Percentiles rank a stretch among this genome's conserved stretches.
phyloP scores from a whole-genome alignment of 2,113 vertebrate genomes.

The Bufo bufo region DNA sequence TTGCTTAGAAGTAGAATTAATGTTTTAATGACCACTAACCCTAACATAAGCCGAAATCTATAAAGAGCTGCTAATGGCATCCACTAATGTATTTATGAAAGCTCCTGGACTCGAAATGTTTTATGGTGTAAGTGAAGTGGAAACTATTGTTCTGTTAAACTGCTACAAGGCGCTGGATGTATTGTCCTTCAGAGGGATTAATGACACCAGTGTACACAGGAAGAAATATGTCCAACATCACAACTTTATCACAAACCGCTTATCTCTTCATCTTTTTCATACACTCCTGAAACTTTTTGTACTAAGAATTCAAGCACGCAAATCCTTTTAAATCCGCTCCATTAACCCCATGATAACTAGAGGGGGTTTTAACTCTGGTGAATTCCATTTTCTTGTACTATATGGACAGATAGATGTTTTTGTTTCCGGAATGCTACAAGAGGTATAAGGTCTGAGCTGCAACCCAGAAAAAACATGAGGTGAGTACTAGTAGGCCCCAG shows the following conservation, averaged over 20 bases:
- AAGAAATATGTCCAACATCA: slow-evolving; percentile 9
- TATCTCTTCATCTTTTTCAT: slow-evolving; percentile 24
- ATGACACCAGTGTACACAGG: neutral
- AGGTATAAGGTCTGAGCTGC: neutral
- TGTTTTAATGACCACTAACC: slow-evolving; percentile 13
- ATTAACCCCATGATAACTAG: slow-evolving; percentile 10
- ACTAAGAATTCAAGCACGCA: neutral
- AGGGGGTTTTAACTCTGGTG: neutral
- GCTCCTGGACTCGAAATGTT: slow-evolving; percentile 6
- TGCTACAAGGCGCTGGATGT: neutral
- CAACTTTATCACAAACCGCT: slow-evolving; percentile 19
- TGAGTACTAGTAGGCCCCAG: too few species aligned
- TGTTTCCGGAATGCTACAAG: neutral
- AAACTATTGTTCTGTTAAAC: slow-evolving; percentile 35
- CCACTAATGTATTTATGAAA: slow-evolving; percentile 20
- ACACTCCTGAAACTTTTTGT: neutral
- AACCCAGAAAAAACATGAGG: neutral
- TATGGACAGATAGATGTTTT: neutral
- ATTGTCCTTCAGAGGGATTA: slow-evolving; percentile 34
- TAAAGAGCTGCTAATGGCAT: slow-evolving; percentile 16
- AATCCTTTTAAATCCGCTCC: neutral
- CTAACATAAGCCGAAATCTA: neutral
- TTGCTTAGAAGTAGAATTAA: slow-evolving; percentile 21
- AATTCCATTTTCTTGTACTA: neutral
- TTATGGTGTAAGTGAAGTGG: slow-evolving; percentile 19